Conservation (phyloP, 2,888 invertebrate genomes). For the Stictocephala bisonia region DNA sequence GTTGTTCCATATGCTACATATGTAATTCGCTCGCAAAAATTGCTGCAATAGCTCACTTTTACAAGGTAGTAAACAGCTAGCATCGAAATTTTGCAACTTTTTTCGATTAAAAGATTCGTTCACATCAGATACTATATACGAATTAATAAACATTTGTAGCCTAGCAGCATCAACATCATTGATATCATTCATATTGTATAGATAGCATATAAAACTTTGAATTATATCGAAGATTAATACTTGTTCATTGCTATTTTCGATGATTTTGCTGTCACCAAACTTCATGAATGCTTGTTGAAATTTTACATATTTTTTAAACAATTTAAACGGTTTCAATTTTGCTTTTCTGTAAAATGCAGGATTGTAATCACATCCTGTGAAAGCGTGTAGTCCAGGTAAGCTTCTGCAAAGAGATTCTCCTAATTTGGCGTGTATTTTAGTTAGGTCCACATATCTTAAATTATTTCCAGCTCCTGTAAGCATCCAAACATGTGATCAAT, state of each 20-base stretch:
- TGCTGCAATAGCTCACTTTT: not conserved
- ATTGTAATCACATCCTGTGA: conserved; percentile 16
- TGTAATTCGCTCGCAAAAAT: not conserved
- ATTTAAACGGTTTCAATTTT: conserved; percentile 14
- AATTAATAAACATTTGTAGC: not conserved
- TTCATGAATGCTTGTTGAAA: not conserved
- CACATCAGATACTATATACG: no score
- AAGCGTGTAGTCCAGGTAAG: not conserved
- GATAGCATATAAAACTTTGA: not conserved
- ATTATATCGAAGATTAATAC: not conserved
- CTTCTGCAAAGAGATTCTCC: not conserved
- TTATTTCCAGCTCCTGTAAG: not conserved
- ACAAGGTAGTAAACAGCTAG: not conserved
- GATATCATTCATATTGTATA: not conserved
- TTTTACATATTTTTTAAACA: conserved; percentile 1
- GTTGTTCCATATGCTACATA: not conserved
- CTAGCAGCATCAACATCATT: conserved; percentile 1
- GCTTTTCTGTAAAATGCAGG: conserved; percentile 8
- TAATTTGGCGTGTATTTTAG: not conserved
- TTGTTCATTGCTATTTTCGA: not conserved
- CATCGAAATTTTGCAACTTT: not conserved
- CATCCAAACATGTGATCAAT: not conserved
- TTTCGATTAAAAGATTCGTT: no score
- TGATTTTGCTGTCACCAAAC: not conserved
- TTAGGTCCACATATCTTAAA: conserved; percentile 1